Base-by-base conservation (phyloP, 1,140 invertebrate species). In the Plutomurus gul region DNA sequence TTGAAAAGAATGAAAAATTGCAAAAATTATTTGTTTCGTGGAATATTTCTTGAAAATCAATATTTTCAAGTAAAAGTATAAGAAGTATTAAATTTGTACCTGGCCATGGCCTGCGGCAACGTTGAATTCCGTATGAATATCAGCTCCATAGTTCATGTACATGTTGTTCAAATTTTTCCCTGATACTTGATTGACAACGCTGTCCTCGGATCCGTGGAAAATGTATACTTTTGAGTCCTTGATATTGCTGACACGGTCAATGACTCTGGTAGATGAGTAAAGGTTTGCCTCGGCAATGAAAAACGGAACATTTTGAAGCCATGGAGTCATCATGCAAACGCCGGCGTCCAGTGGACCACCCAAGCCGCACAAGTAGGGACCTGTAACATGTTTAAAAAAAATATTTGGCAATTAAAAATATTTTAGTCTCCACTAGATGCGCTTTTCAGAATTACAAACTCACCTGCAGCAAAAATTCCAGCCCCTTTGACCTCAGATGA, bases 381-480 rank as follows among this genome's bases (percentile, higher is more conserved):
- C 30, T 74, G 10, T 13, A 47, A 11, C 18, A 47, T 11, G 8
- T 47, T n/a, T 47, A 47, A 4, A 8, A 47, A 8, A 13, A 8
- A 47, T 47, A 43, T 43, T 13, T 43, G 40, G 11, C n/a, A n/a
- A n/a, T 47, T 47, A n/a, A 47, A 47, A 6, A 47, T 47, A n/a
- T 11, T 7, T 7, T 30, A 20, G 22, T 47, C 18, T n/a, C n/a
- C n/a, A n/a, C n/a, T n/a, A n/a, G n/a, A n/a, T n/a, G n/a, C n/a
- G n/a, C n/a, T n/a, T n/a, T n/a, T n/a, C n/a, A n/a, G n/a, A n/a
- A n/a, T 13, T 11, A 4, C 6, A 47, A 47, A 13, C 76, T 83
- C 80, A 87, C 86, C 83, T 84, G 86, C 86, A 27, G 86, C 87
- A 60, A 87, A 84, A 0, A 87, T 80, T 25, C 87, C 87, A 11